These are phyloP conservation scores for Phenacoccus solenopsis DNA, from an alignment of 1,140 invertebrate species.

Conservation along the genomic window DNA sequence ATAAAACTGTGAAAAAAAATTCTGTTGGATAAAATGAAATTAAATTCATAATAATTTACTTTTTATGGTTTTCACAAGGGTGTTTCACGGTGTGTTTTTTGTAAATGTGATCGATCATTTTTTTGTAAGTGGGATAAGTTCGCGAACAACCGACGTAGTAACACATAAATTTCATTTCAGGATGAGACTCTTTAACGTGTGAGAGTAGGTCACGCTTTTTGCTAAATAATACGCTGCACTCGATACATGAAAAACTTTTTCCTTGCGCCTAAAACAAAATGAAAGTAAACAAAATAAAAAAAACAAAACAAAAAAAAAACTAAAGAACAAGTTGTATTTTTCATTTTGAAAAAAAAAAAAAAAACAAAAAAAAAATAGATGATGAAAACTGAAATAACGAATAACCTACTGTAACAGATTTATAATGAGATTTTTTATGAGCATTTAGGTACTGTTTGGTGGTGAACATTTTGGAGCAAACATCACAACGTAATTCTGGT, in stretches of 20 bases:
- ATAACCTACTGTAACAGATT: background rate
- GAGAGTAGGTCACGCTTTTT: background rate
- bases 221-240: background rate
- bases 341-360: no score
- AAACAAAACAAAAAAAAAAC: no score
- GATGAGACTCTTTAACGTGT: background rate
- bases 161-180: background rate
- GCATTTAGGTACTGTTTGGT: slow-evolving; percentile 22
- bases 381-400: no score
- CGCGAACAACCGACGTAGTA: background rate
- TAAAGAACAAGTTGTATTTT: no score
- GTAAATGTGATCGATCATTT: background rate
- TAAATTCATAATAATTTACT: background rate
- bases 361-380: no score
- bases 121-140: background rate
- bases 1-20: background rate
- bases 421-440: slow-evolving; percentile 20
- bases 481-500: slow-evolving; percentile 21
- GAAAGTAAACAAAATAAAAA: no score
- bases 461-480: slow-evolving; percentile 23
- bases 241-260: background rate
- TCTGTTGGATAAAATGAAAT: background rate
- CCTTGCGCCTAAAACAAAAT: no score
- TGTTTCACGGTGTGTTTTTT: background rate
- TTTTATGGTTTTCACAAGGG: background rate